Conservation (phyloP, 2,113 vertebrate genomes). For the Murina feae region DNA sequence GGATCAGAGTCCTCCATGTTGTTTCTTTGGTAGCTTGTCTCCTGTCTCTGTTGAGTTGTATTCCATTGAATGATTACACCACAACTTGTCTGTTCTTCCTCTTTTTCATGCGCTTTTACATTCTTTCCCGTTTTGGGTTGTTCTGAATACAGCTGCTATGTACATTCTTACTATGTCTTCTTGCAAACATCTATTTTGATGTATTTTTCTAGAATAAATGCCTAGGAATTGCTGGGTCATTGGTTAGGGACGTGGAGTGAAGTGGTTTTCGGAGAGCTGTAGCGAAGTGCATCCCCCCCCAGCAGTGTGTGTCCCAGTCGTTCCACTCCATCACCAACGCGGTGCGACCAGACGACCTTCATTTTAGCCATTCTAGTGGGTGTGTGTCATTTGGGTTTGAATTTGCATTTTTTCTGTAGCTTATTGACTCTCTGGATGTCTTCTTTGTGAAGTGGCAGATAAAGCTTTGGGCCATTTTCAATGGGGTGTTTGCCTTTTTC, state of each 20-base stretch:
- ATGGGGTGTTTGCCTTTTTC: not conserved
- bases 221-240: not conserved
- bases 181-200: not conserved
- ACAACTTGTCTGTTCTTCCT: not conserved
- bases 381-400: not conserved
- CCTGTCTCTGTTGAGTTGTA: not conserved
- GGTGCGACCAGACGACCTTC: not conserved
- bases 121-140: not conserved
- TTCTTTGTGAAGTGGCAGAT: not conserved
- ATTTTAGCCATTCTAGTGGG: not conserved
- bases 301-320: too few relatives aligned
- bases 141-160: not conserved
- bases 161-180: not conserved
- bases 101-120: not conserved
- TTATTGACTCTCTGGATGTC: not conserved
- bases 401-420: not conserved
- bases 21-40: not conserved
- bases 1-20: too few relatives aligned
- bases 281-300: too few relatives aligned
- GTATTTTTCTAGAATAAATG: not conserved
- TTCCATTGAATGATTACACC: not conserved
- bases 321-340: not conserved
- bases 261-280: not conserved
- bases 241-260: not conserved
- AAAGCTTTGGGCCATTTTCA: not conserved